Percentiles rank a stretch among this genome's conserved stretches.
Evolutionary conservation across 2,888 invertebrate genomes (phyloP).

Genomic region (Clitarchus hookeri): DNA sequence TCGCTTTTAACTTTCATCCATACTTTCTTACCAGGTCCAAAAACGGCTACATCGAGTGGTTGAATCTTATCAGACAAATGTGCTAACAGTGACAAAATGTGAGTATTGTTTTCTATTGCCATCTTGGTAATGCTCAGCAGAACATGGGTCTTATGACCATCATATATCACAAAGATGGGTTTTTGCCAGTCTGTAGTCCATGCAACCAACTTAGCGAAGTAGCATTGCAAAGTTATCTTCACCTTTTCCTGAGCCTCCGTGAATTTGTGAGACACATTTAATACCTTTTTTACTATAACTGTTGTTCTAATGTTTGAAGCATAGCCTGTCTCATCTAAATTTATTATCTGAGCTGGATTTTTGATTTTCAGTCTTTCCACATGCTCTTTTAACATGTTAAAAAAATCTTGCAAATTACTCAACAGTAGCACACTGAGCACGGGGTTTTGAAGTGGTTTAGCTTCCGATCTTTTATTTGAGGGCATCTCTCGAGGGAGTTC

Average conservation of each 20-base stretch:
- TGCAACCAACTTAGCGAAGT: neutral
- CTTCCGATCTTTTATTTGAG: neutral
- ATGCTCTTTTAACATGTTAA: neutral
- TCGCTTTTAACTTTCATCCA: too few species aligned
- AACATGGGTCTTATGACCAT: neutral
- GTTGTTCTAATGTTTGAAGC: neutral
- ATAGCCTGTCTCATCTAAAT: conserved; percentile 2
- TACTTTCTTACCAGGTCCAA: conserved; percentile 8
- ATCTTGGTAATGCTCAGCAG: neutral
- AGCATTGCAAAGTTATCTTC: neutral
- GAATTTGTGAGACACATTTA: neutral
- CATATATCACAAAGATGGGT: neutral
- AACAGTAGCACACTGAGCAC: conserved; percentile 15
- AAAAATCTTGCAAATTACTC: neutral
- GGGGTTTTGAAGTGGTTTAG: neutral
- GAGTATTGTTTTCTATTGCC: neutral
- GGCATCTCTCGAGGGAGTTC: neutral
- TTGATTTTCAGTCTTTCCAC: neutral
- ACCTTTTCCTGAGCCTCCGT: neutral
- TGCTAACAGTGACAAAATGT: neutral
- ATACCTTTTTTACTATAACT: neutral
- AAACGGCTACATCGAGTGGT: conserved; percentile 3
- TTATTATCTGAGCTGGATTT: neutral
- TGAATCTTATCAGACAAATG: neutral
- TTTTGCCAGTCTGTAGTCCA: neutral